These are phyloP conservation scores for Aphodius sticticus DNA, from an alignment of 2,888 invertebrate genomes.

Conservation along the genomic window DNA sequence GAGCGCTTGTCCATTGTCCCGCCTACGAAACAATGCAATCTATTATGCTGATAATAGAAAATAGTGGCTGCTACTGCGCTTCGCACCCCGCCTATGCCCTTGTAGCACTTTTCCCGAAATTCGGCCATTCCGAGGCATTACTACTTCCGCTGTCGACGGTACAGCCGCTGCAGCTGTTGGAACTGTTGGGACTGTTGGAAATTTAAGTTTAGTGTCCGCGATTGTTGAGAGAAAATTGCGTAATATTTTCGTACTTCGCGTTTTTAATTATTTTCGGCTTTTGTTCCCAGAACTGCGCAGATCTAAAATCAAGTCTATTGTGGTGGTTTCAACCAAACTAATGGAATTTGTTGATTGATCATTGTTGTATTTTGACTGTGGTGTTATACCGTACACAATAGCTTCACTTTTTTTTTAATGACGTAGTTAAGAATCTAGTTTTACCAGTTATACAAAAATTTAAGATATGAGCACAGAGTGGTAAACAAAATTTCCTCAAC, in stretches of 20 bases:
- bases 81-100: neutral
- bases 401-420: no score
- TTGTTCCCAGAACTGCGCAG: neutral
- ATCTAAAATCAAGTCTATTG: neutral
- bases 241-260: neutral
- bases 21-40: neutral
- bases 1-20: neutral
- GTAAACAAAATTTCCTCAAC: no score
- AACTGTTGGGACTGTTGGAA: neutral
- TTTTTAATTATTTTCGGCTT: neutral
- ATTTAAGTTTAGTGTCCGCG: neutral
- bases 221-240: neutral
- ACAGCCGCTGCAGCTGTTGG: neutral
- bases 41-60: neutral
- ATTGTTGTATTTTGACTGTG: neutral
- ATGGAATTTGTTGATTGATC: neutral
- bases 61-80: neutral
- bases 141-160: neutral
- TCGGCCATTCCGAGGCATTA: neutral
- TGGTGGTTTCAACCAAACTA: neutral
- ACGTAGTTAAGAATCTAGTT: no score
- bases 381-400: no score
- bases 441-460: no score
- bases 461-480: no score
- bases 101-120: neutral